These are phyloP conservation scores for Paralichthys olivaceus DNA, from an alignment of 2,113 vertebrate genomes.

Conservation along the genomic window DNA sequence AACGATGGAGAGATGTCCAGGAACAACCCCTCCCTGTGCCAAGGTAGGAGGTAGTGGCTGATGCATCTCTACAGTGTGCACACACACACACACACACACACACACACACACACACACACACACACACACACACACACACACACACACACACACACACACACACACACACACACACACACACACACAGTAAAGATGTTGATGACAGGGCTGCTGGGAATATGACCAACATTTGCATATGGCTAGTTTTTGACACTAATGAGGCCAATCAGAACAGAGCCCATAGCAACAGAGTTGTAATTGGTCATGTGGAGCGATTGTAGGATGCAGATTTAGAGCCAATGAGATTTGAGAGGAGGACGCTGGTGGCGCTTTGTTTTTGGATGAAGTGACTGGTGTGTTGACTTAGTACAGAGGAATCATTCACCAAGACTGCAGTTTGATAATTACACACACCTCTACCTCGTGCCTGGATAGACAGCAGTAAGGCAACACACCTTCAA, in stretches of 20 bases:
- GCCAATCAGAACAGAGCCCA: slow-evolving; percentile 76
- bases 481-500: slow-evolving; percentile 55
- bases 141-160: not conserved
- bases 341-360: slow-evolving; percentile 29
- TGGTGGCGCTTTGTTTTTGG: slow-evolving; percentile 46
- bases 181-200: slow-evolving; percentile 47
- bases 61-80: not conserved
- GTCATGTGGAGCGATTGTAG: slow-evolving; percentile 57
- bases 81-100: not conserved
- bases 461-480: slow-evolving; percentile 2
- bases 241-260: slow-evolving; percentile 79
- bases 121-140: not conserved
- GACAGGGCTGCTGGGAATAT: slow-evolving; percentile 64
- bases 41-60: not conserved
- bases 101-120: not conserved
- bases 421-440: slow-evolving; percentile 18
- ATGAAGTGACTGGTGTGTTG: slow-evolving; percentile 17
- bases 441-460: slow-evolving; percentile 32
- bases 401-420: slow-evolving; percentile 12
- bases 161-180: slow-evolving; percentile 1
- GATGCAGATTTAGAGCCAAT: slow-evolving; percentile 59
- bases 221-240: slow-evolving; percentile 72
- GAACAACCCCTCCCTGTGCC: slow-evolving; percentile 26
- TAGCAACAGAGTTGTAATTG: slow-evolving; percentile 81
- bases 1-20: slow-evolving; percentile 30